Evolutionary conservation across 2,888 invertebrate species (phyloP).

Genomic region (Phengaris alcon): DNA sequence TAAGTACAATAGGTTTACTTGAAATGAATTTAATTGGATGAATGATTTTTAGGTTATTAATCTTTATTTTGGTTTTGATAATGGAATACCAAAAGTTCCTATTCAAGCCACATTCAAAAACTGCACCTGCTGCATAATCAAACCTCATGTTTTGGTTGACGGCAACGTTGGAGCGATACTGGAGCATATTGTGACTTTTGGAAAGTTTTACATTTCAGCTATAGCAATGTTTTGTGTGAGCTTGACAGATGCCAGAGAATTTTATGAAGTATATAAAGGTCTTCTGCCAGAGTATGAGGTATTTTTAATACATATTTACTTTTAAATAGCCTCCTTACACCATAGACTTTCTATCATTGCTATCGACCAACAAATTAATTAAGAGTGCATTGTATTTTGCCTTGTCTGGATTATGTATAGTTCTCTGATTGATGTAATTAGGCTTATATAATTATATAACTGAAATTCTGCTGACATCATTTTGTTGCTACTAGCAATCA

Average conservation of each 20-base stretch:
- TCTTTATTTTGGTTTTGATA: slow-evolving; percentile 60
- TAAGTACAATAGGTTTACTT: slow-evolving; percentile 25
- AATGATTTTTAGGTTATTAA: slow-evolving; percentile 64
- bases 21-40: slow-evolving; percentile 22
- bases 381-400: too few species aligned
- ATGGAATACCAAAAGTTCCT: slow-evolving; percentile 54
- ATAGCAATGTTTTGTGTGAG: slow-evolving; percentile 89
- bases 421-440: too few species aligned
- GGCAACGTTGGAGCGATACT: slow-evolving; percentile 87
- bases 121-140: slow-evolving; percentile 90
- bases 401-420: too few species aligned
- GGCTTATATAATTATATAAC: too few species aligned
- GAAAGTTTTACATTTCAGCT: slow-evolving; percentile 87
- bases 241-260: slow-evolving; percentile 90
- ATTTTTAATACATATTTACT: slow-evolving; percentile 29
- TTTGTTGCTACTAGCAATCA: too few species aligned
- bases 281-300: slow-evolving; percentile 87
- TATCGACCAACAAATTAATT: too few species aligned
- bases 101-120: slow-evolving; percentile 80
- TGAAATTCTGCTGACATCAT: too few species aligned
- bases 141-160: slow-evolving; percentile 91
- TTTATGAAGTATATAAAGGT: slow-evolving; percentile 94
- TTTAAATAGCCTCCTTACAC: too few species aligned
- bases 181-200: slow-evolving; percentile 82
- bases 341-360: too few species aligned